phyloP scores from a whole-genome alignment of 1,140 invertebrate species.

The Brachionus sp. region DNA sequence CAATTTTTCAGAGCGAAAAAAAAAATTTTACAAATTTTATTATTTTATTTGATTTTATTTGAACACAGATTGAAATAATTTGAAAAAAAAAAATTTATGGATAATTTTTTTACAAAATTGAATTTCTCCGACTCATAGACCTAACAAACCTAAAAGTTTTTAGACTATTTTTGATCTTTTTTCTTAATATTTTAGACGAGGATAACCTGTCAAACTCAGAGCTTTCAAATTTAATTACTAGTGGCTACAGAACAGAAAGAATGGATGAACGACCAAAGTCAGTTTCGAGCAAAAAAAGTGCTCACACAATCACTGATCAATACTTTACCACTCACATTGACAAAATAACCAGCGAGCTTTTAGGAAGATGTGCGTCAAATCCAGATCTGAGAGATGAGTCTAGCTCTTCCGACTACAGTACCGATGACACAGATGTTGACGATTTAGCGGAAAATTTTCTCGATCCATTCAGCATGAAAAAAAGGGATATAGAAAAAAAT shows the following conservation, averaged over 20 bases:
- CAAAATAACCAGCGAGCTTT: not conserved
- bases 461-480: not conserved
- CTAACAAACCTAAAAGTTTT: no score
- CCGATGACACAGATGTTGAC: not conserved
- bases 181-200: not conserved
- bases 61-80: no score
- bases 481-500: not conserved
- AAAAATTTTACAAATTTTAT: no score
- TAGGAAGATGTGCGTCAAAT: not conserved
- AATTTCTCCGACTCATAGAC: no score
- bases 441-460: not conserved
- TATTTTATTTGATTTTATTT: no score
- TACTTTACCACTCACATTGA: conserved; percentile 9
- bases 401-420: not conserved
- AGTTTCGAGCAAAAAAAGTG: not conserved
- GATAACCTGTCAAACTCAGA: not conserved
- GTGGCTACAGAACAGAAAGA: not conserved
- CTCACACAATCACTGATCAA: not conserved
- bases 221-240: not conserved
- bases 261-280: not conserved
- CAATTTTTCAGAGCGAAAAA: no score
- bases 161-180: no score
- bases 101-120: no score
- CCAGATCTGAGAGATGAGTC: not conserved
- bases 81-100: no score